phyloP scores from a whole-genome alignment of 1,140 invertebrate species.

The Bombus impatiens region DNA sequence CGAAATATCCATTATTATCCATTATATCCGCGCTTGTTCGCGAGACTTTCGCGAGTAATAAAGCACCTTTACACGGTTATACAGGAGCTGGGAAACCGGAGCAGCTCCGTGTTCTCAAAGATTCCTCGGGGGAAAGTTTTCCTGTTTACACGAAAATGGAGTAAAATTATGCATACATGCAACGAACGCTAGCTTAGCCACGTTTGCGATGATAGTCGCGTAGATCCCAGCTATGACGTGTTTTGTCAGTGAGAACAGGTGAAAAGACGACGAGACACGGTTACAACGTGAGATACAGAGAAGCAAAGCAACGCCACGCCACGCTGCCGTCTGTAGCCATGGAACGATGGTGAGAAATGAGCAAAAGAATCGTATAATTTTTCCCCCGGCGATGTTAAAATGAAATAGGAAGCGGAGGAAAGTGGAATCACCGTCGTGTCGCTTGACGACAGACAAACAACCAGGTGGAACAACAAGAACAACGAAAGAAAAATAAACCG shows the following conservation, averaged over 20 bases:
- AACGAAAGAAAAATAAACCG: background rate
- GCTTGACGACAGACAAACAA: background rate
- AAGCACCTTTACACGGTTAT: background rate
- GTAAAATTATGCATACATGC: slow-evolving; percentile 45
- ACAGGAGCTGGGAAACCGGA: background rate
- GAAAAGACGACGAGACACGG: slow-evolving; percentile 28
- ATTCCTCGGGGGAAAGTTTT: slow-evolving; percentile 50
- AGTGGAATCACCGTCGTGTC: slow-evolving; percentile 2
- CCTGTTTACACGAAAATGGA: slow-evolving; percentile 10
- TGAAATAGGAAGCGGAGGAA: slow-evolving; percentile 46
- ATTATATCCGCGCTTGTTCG: slow-evolving; percentile 4
- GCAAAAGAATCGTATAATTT: slow-evolving; percentile 62
- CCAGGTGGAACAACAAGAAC: background rate
- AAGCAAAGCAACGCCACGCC: background rate
- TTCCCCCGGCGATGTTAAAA: slow-evolving; percentile 60
- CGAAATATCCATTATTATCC: slow-evolving; percentile 33
- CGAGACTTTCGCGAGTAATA: slow-evolving; percentile 10
- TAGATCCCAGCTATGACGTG: slow-evolving; percentile 26
- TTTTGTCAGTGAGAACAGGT: slow-evolving; percentile 25
- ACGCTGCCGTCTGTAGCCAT: background rate
- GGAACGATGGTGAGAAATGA: slow-evolving; percentile 11
- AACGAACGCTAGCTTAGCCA: slow-evolving; percentile 33
- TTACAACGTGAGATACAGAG: slow-evolving; percentile 21
- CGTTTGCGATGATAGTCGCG: slow-evolving; percentile 13
- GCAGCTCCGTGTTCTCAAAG: slow-evolving; percentile 33